Percentiles rank a stretch among this genome's conserved stretches.
Conservation (phyloP, 2,113 vertebrate species). For the Seriola quinqueradiata region DNA sequence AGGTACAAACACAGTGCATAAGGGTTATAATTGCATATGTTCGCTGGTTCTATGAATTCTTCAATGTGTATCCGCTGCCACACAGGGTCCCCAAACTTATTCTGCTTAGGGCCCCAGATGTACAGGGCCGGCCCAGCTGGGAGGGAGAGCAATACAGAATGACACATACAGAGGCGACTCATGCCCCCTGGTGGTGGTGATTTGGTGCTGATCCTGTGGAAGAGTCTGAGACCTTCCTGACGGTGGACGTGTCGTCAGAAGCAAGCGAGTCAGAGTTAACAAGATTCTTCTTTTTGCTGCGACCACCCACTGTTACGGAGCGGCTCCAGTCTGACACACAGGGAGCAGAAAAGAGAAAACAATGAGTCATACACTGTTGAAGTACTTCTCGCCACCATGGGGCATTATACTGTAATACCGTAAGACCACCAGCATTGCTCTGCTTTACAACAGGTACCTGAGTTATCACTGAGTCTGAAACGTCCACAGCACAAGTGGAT, state of each 20-base stretch:
- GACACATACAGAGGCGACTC: background rate
- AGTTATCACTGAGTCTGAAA: conserved; percentile 61
- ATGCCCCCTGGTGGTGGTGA: conserved; percentile 42
- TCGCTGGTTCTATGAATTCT: too few species aligned
- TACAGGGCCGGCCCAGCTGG: too few species aligned
- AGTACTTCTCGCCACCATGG: background rate
- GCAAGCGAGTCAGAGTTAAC: conserved; percentile 69
- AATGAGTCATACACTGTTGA: background rate
- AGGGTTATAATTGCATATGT: too few species aligned
- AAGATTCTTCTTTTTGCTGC: conserved; percentile 62
- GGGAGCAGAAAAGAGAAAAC: conserved; percentile 10
- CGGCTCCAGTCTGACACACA: conserved; percentile 83
- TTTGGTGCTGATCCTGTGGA: conserved; percentile 11
- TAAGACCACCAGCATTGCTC: background rate
- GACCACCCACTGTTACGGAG: conserved; percentile 58
- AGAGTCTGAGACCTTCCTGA: conserved; percentile 77
- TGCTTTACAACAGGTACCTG: conserved; percentile 52
- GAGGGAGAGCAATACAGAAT: too few species aligned
- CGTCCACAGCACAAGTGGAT: conserved; percentile 85
- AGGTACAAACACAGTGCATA: too few species aligned
- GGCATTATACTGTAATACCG: too few species aligned
- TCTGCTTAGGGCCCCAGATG: too few species aligned
- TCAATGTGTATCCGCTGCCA: too few species aligned
- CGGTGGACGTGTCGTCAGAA: conserved; percentile 75
- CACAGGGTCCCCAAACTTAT: too few species aligned